Percentiles rank a stretch among this genome's conserved stretches.
Conservation (phyloP, 2,888 invertebrate genomes). For the Hirtodrosophila alboralis region DNA sequence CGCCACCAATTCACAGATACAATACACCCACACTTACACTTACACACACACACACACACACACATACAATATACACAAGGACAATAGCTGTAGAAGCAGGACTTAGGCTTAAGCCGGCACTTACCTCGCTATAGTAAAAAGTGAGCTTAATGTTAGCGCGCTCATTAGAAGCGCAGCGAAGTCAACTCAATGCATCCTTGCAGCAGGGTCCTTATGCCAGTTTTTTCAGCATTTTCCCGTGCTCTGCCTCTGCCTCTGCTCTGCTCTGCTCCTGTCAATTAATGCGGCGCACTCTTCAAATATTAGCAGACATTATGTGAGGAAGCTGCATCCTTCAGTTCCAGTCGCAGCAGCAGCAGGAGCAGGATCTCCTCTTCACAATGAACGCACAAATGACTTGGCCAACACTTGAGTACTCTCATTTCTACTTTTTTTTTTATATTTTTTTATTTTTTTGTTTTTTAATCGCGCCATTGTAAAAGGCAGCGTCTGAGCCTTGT, state of each 20-base stretch:
- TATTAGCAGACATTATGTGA: slow-evolving; percentile 75
- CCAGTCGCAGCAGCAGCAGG: slow-evolving; percentile 1
- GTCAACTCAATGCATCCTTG: slow-evolving; percentile 12
- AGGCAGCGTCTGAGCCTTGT: slow-evolving; percentile 25
- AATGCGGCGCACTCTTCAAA: slow-evolving; percentile 77
- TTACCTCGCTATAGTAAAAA: slow-evolving; percentile 58
- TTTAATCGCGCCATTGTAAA: slow-evolving; percentile 70
- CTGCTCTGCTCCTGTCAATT: slow-evolving; percentile 79
- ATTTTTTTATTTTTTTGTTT: slow-evolving; percentile 34
- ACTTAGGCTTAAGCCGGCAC: slow-evolving; percentile 60
- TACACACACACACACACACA: slow-evolving; percentile 3
- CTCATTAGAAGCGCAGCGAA: slow-evolving; percentile 39
- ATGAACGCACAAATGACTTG: slow-evolving; percentile 75
- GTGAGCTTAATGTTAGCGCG: slow-evolving; percentile 24
- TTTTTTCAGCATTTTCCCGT: slow-evolving; percentile 6
- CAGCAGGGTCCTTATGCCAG: slow-evolving; percentile 5
- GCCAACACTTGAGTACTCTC: slow-evolving; percentile 68
- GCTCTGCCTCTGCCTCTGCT: too few relatives aligned
- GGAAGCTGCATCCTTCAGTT: slow-evolving; percentile 24
- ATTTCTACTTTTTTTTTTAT: slow-evolving; percentile 10
- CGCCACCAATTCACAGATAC: slow-evolving; percentile 54
- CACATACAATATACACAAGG: slow-evolving; percentile 2
- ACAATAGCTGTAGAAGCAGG: slow-evolving; percentile 11
- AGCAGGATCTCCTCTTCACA: slow-evolving; percentile 57
- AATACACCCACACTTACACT: slow-evolving; percentile 11